Conservation (phyloP, 2,888 invertebrate species). For the Dicroscelio sp. region DNA sequence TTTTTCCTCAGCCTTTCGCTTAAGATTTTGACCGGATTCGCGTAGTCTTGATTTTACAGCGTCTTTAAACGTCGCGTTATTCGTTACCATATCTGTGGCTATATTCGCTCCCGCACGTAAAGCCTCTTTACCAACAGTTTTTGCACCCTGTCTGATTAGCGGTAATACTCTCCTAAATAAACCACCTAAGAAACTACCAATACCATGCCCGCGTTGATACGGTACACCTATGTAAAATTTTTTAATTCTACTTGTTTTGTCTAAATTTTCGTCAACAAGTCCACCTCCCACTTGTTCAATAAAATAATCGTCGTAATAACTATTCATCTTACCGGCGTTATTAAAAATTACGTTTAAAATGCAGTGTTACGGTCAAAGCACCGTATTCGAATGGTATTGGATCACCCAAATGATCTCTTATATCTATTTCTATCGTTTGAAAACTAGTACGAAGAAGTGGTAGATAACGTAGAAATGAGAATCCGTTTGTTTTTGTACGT, state of each 20-base stretch:
- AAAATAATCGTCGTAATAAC: conserved; percentile 36
- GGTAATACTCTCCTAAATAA: conserved; percentile 47
- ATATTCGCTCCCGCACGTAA: neutral
- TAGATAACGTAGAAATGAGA: neutral
- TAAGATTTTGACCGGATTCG: conserved; percentile 8
- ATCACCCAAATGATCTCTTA: conserved; percentile 67
- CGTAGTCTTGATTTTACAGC: neutral
- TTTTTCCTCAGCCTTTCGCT: conserved; percentile 18
- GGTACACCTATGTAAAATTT: conserved; percentile 6
- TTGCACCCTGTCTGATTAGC: neutral
- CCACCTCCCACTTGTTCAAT: neutral
- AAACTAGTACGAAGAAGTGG: conserved; percentile 18
- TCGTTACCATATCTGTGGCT: neutral
- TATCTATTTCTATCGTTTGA: conserved; percentile 65
- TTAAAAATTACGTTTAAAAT: neutral
- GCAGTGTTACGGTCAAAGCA: conserved; percentile 11
- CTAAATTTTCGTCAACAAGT: no score
- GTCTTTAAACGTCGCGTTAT: neutral
- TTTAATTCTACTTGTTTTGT: neutral
- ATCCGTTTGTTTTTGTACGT: neutral
- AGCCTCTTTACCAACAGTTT: conserved; percentile 20
- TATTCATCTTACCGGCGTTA: no score
- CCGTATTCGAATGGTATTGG: conserved; percentile 71
- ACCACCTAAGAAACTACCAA: conserved; percentile 31
- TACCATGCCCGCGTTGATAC: conserved; percentile 14